Evolutionary conservation across 2,888 invertebrate genomes (phyloP), one percentile per base, ranked within the genome.

Genomic region (Geophilus truncorum): DNA sequence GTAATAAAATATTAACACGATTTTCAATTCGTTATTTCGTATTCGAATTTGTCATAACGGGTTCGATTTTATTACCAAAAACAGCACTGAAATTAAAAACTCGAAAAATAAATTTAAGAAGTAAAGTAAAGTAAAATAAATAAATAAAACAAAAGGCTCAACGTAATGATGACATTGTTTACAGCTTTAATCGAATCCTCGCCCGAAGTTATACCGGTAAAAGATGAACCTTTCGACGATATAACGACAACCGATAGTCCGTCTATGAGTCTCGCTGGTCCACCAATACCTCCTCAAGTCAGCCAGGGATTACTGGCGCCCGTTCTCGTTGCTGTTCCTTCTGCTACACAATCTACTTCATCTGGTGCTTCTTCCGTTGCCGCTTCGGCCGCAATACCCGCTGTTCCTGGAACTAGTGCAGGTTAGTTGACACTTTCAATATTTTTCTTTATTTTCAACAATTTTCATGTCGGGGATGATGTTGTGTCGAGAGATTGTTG

Each of bases 341-440:
- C 77, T 21, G 28, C 36, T 45, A 25, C 78, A 36, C 78, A 78
- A 28, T 78, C 78, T 40, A 78, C 40, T 40, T 36, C 78, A 21
- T 36, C 78, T 18, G 28, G 40, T 45, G 34, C 78, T 45, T 40
- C 78, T 32, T 23, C 78, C 23, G 28, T 28, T n/a, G 34, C 40
- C 45, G 36, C 40, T 36, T 40, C 78, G 12, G 45, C 45, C 21
- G 25, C 78, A 78, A 79, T 79, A 25, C 36, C 70, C 23, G 80
- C 80, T 36, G 70, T 80, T 75, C 80, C 80, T 30, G 80, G 80
- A 80, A 80, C 80, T 75, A 80, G 80, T 80, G 70, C 80, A 34
- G 80, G 80, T 80, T 51, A 80, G 80, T 70, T 62, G 62, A 62
- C 12, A 4, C 25, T 62, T 62, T 62, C 21, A 23, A 9, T 62